Base-by-base conservation (phyloP, 2,888 invertebrate genomes). In the Fissipunctia ypsillon region DNA sequence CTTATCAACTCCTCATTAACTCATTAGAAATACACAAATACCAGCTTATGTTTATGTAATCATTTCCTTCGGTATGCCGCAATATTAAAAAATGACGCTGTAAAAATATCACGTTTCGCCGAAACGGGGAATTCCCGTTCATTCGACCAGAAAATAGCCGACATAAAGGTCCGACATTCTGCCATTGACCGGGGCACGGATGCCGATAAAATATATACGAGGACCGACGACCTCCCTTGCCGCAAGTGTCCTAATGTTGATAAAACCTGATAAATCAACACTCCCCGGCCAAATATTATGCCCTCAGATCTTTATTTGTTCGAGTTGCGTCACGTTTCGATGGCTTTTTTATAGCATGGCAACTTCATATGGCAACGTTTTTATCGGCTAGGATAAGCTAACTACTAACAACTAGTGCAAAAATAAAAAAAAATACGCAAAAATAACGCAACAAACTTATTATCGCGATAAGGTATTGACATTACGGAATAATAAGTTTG, bases 111-210 rank as follows among this genome's bases (percentile, higher is more conserved):
- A 89, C 89, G 78, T 93, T 92, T 92, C 92, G 89, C 88, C 91
- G 91, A 92, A 93, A 93, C 90, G 88, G 91, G 91, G 92, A 92
- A 95, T 95, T 93, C 95, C 91, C 90, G 95, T 89, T 92, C 94
- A 90, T 88, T 91, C 91, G 90, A 91, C 91, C 94, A 95, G 95
- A 95, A 95, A 96, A 96, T 96, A 93, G 94, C 93, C 93, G 93
- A 93, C 94, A 94, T 95, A 94, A 95, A 95, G 95, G 94, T 93
- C 93, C 92, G 90, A 90, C 93, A 92, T 93, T 91, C 92, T 93
- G 93, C 88, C 87, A 87, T 87, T 92, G 93, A 90, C 92, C 93
- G 92, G 91, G 88, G 90, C 91, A 89, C 90, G 91, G 90, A 90
- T 90, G 89, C 79, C 92, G 91, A 93, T 93, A 93, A 94, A 93